Conservation (phyloP, 1,140 invertebrate genomes). For the Drosophila eugracilis region DNA sequence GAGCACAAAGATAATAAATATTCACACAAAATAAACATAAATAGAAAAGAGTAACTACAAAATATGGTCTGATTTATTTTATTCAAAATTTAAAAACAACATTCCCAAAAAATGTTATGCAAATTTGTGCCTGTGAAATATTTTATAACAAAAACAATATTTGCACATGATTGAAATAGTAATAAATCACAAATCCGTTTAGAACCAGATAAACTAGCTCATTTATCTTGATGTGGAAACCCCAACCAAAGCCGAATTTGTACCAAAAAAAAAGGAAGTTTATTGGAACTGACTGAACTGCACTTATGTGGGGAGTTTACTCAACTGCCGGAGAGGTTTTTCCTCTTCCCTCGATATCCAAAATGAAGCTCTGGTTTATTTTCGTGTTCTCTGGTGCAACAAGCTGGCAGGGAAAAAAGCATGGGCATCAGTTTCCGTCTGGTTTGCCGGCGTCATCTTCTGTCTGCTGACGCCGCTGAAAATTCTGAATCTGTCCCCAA, state of each 20-base stretch:
- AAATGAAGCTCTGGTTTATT: slow-evolving; percentile 16
- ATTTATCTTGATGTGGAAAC: slow-evolving; percentile 1
- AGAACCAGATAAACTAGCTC: neutral
- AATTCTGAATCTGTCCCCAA: slow-evolving; percentile 9
- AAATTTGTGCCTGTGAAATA: too few species aligned
- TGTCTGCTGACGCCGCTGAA: slow-evolving; percentile 45
- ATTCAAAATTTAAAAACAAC: too few species aligned
- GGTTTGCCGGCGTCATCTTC: slow-evolving; percentile 63
- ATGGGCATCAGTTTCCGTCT: slow-evolving; percentile 59
- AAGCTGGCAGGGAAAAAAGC: slow-evolving; percentile 35
- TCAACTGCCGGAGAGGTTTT: too few species aligned
- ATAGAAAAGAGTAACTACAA: too few species aligned
- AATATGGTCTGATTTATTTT: too few species aligned
- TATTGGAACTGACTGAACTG: neutral
- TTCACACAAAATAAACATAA: too few species aligned
- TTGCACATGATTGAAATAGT: neutral
- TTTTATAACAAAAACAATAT: neutral
- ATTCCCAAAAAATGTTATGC: too few species aligned
- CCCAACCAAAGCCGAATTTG: neutral
- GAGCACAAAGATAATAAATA: too few species aligned
- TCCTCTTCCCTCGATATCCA: neutral
- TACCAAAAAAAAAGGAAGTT: neutral
- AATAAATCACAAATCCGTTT: neutral
- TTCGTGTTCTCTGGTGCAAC: slow-evolving; percentile 54
- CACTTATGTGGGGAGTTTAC: neutral